These are phyloP conservation scores for Onychorhynchus coronatus DNA, from an alignment of 2,113 vertebrate species.

Conservation along the genomic window DNA sequence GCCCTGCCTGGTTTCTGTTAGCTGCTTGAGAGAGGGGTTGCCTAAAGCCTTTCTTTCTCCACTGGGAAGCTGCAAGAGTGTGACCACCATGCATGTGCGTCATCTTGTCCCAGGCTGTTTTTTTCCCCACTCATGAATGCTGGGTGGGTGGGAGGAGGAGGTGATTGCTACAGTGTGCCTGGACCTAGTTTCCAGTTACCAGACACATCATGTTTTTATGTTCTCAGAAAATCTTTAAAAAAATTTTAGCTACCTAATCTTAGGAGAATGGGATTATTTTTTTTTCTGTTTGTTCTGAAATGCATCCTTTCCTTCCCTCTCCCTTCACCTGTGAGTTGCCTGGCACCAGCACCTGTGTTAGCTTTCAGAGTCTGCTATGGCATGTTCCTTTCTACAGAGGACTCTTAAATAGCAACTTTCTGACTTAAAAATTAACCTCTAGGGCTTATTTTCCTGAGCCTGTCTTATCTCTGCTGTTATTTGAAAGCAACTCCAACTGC, in stretches of 20 bases:
- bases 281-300: background rate
- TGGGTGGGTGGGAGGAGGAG: background rate
- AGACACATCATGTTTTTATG: background rate
- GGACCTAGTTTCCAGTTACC: background rate
- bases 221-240: background rate
- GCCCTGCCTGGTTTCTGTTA: background rate
- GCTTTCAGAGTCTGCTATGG: background rate
- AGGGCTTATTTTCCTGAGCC: background rate
- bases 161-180: rapidly evolving
- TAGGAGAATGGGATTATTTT: background rate
- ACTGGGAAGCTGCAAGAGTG: background rate
- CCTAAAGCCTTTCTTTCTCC: background rate
- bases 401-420: background rate
- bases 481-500: background rate
- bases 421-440: background rate
- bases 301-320: background rate
- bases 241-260: background rate
- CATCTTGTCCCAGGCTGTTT: background rate
- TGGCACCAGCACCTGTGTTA: rapidly evolving
- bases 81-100: rapidly evolving
- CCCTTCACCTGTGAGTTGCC: rapidly evolving
- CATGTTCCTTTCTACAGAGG: background rate
- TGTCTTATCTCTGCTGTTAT: background rate
- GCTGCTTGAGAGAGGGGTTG: background rate
- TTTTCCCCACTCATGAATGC: rapidly evolving